phyloP scores from a whole-genome alignment of 1,140 invertebrate genomes.

The Polypedilum vanderplanki region DNA sequence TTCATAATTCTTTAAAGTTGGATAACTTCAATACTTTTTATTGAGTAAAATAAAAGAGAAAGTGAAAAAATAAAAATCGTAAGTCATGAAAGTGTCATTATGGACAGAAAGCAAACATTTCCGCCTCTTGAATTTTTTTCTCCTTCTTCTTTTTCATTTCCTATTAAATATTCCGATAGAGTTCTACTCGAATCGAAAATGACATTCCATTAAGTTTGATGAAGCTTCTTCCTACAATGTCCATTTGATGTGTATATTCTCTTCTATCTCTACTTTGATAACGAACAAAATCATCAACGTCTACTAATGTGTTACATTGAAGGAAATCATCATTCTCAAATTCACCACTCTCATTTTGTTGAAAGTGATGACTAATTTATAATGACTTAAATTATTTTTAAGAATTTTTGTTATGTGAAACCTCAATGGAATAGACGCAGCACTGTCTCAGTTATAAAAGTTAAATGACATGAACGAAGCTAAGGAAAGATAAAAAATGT shows the following conservation, averaged over 20 bases:
- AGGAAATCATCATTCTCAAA: not conserved
- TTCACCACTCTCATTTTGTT: too few species aligned
- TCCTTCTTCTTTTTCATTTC: not conserved
- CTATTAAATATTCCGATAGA: slow-evolving; percentile 20
- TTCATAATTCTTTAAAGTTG: not conserved
- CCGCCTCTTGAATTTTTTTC: not conserved
- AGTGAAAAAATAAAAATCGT: not conserved
- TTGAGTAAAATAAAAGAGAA: not conserved
- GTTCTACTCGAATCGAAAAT: not conserved
- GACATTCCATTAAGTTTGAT: slow-evolving; percentile 25
- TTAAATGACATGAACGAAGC: not conserved
- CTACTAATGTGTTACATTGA: not conserved
- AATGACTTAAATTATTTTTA: slow-evolving; percentile 24
- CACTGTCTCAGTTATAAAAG: not conserved
- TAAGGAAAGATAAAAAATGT: not conserved
- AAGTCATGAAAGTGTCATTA: slow-evolving; percentile 3
- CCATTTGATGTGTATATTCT: not conserved
- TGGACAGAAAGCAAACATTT: not conserved
- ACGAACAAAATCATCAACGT: not conserved
- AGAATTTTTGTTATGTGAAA: not conserved
- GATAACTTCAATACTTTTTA: not conserved
- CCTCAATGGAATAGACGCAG: not conserved
- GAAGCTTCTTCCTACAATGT: not conserved
- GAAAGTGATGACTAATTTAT: not conserved
- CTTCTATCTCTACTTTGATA: not conserved